Evolutionary conservation across 2,113 vertebrate genomes (phyloP).

Genomic region (Protobothrops mucrosquamatus): DNA sequence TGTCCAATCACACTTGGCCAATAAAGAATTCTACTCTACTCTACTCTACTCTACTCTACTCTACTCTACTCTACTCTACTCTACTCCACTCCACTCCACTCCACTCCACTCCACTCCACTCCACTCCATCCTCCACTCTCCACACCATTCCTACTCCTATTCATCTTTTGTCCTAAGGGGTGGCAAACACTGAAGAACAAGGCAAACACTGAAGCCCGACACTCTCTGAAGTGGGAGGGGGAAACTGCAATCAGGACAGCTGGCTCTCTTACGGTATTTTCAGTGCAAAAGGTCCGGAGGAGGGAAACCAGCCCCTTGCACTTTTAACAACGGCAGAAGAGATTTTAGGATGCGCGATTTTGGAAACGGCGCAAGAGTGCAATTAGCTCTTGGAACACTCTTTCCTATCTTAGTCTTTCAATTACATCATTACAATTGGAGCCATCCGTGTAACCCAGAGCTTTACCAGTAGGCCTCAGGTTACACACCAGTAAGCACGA

Average conservation of each 20-base stretch:
- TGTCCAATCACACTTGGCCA: too few relatives aligned
- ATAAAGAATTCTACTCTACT: too few relatives aligned
- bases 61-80: too few relatives aligned
- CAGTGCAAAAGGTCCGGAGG: neutral
- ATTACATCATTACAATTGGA: neutral
- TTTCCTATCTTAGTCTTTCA: neutral
- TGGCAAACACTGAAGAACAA: neutral
- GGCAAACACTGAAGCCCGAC: neutral
- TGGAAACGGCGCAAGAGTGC: neutral
- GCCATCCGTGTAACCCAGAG: neutral
- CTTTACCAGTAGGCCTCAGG: neutral
- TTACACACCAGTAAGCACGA: neutral
- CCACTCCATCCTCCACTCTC: too few relatives aligned
- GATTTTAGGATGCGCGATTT: neutral
- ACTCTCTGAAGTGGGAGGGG: neutral
- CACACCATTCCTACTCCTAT: too few relatives aligned
- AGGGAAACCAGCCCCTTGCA: neutral
- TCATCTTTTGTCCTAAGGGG: neutral
- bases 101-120: too few relatives aligned
- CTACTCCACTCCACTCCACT: too few relatives aligned
- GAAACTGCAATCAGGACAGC: neutral
- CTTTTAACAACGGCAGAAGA: neutral
- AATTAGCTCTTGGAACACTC: neutral
- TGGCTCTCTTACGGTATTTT: neutral
- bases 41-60: too few relatives aligned